phyloP scores from a whole-genome alignment of 2,888 invertebrate species.

The Drosophila pegasa region DNA sequence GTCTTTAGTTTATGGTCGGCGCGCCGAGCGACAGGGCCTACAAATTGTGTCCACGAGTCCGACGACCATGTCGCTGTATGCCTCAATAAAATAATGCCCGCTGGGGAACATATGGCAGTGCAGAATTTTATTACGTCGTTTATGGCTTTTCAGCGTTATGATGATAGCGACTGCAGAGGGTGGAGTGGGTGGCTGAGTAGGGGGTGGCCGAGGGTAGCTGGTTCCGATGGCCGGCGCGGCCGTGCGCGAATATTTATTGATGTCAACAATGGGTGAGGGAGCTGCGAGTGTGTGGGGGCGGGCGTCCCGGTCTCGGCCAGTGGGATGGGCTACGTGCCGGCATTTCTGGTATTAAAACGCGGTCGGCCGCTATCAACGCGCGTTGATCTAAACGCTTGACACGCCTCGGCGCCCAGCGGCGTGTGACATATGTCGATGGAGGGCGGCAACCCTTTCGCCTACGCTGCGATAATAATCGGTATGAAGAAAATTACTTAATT shows the following conservation, averaged over 20 bases:
- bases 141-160: conserved; percentile 78
- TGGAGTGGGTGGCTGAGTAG: not conserved
- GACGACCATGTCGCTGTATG: conserved; percentile 26
- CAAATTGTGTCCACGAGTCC: conserved; percentile 64
- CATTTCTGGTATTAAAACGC: conserved; percentile 70
- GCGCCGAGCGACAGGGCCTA: conserved; percentile 47
- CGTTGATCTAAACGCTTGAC: conserved; percentile 73
- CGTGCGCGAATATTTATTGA: conserved; percentile 80
- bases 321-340: conserved; percentile 66
- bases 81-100: conserved; percentile 78
- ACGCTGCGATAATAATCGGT: conserved; percentile 63
- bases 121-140: conserved; percentile 80
- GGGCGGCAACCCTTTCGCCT: conserved; percentile 66
- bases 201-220: not conserved
- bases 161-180: conserved; percentile 46
- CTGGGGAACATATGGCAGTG: conserved; percentile 81
- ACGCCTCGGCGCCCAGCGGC: conserved; percentile 65
- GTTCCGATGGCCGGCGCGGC: conserved; percentile 40
- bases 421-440: conserved; percentile 70
- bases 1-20: conserved; percentile 76
- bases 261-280: conserved; percentile 62
- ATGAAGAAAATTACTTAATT: conserved; percentile 78
- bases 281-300: not conserved
- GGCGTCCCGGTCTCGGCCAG: conserved; percentile 40
- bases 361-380: conserved; percentile 66